These are phyloP conservation scores for Varanus salvator DNA, from an alignment of 2,113 vertebrate species.

Conservation along the genomic window DNA sequence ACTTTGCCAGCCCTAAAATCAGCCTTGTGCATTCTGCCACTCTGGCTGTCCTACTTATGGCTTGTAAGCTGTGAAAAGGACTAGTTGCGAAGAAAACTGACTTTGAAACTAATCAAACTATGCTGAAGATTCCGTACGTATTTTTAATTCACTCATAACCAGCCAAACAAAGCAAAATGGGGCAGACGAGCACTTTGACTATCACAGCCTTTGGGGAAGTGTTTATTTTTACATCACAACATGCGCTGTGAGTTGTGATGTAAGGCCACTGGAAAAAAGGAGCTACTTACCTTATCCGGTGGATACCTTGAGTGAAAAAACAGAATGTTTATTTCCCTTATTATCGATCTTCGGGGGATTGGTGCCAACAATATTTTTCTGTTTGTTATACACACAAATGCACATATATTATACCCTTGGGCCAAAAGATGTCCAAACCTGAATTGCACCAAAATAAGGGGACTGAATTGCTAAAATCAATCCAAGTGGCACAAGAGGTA, in stretches of 20 bases:
- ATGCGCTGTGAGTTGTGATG: slow-evolving; percentile 90
- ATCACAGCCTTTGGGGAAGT: slow-evolving; percentile 87
- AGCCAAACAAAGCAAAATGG: slow-evolving; percentile 99
- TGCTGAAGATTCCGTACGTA: slow-evolving; percentile 87
- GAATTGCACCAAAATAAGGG: slow-evolving; percentile 42
- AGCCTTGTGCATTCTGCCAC: slow-evolving; percentile 9
- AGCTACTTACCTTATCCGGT: slow-evolving; percentile 79
- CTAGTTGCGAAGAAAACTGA: slow-evolving; percentile 96
- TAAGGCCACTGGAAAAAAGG: slow-evolving; percentile 84
- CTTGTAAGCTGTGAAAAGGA: slow-evolving; percentile 99
- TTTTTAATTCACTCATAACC: slow-evolving; percentile 99
- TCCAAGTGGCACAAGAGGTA: slow-evolving; percentile 2
- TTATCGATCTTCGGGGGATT: slow-evolving; percentile 64
- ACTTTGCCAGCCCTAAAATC: neutral
- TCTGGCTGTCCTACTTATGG: slow-evolving; percentile 27
- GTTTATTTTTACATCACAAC: slow-evolving; percentile 90
- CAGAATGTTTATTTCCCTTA: slow-evolving; percentile 81
- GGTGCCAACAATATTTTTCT: slow-evolving; percentile 77
- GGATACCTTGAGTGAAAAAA: slow-evolving; percentile 81
- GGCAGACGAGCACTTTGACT: slow-evolving; percentile 98
- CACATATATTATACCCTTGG: slow-evolving; percentile 85
- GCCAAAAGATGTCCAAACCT: slow-evolving; percentile 67
- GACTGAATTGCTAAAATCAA: slow-evolving; percentile 8
- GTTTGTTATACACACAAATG: slow-evolving; percentile 76
- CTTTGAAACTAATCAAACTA: slow-evolving; percentile 94